phyloP scores from a whole-genome alignment of 2,113 vertebrate genomes.

The Circaetus cinerascens region DNA sequence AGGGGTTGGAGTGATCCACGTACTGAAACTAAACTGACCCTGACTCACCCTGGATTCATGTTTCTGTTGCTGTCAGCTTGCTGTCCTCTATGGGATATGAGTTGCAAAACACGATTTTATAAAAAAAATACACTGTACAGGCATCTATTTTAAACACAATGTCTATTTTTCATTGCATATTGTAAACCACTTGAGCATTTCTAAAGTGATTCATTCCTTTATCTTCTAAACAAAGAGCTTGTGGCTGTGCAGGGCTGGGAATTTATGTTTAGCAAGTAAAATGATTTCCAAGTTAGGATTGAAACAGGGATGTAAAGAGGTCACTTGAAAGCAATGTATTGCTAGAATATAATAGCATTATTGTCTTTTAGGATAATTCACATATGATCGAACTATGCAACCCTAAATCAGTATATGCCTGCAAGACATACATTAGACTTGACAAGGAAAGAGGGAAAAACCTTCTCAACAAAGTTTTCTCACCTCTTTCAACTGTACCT shows the following conservation, averaged over 20 bases:
- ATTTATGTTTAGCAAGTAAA: background rate
- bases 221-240: conserved; percentile 52
- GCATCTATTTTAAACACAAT: conserved; percentile 39
- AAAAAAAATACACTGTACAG: background rate
- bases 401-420: background rate
- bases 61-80: conserved; percentile 11
- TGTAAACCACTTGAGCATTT: conserved; percentile 51
- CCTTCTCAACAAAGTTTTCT: background rate
- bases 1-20: background rate
- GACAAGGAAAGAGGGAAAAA: background rate
- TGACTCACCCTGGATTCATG: background rate
- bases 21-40: background rate
- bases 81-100: conserved; percentile 6
- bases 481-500: background rate
- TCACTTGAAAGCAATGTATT: background rate
- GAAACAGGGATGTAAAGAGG: background rate
- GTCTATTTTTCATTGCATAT: conserved; percentile 39
- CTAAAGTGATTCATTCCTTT: conserved; percentile 56
- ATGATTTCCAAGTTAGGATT: background rate
- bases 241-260: background rate
- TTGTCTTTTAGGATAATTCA: background rate
- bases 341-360: background rate
- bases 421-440: background rate
- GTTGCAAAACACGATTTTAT: conserved; percentile 18
- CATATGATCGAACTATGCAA: background rate